A percentile compares a stretch with the other conserved stretches of the same genome.
Conservation (phyloP, 2,797 vertebrate genomes). For the Gambelia wislizenii region DNA sequence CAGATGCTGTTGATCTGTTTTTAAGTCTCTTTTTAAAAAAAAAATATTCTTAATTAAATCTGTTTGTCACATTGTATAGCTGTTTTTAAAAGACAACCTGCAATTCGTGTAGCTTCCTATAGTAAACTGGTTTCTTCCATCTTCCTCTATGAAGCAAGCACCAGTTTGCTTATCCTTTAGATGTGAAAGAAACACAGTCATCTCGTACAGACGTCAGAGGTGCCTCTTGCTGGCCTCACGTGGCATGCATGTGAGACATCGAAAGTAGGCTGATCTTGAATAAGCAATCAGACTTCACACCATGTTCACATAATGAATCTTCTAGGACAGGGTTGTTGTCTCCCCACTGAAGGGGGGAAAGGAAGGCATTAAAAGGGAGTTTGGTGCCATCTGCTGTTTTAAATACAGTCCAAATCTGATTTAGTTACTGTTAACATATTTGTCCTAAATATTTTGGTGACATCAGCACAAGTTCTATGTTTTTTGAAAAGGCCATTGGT, state of each 20-base stretch:
- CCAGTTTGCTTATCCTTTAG: neutral
- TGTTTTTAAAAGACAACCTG: neutral
- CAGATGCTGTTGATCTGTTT: neutral
- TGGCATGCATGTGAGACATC: neutral
- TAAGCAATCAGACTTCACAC: slow-evolving; percentile 26
- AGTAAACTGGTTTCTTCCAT: neutral
- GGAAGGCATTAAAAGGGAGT: neutral
- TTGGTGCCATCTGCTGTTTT: slow-evolving; percentile 23
- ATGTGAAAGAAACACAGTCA: neutral
- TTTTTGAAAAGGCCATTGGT: neutral
- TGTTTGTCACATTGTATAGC: neutral
- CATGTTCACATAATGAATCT: slow-evolving; percentile 7
- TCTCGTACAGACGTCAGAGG: neutral
- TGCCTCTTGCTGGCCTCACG: neutral
- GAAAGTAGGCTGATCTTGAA: neutral
- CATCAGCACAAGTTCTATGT: neutral
- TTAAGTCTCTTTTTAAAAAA: neutral
- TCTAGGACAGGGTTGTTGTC: neutral
- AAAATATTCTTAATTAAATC: neutral
- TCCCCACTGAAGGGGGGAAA: neutral
- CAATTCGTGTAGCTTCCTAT: neutral
- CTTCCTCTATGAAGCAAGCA: neutral
- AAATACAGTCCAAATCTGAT: neutral
- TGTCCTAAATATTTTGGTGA: neutral
- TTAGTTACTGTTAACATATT: neutral